A percentile compares a stretch with the other conserved stretches of the same genome.
Evolutionary conservation across 2,113 vertebrate species (phyloP).

Genomic region (Micromys minutus): DNA sequence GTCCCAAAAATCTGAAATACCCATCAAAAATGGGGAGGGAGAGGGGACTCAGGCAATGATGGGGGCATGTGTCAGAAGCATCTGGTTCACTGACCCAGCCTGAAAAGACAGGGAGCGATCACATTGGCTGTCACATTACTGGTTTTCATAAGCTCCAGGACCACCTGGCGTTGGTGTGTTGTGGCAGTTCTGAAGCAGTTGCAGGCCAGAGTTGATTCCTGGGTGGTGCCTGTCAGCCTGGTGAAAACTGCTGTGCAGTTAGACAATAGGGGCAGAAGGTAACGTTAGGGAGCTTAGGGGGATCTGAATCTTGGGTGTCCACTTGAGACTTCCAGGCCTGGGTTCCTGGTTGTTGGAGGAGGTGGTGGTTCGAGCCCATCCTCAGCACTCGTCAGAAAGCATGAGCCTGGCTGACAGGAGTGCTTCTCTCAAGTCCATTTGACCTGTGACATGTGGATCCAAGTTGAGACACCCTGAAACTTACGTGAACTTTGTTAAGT

Average conservation of each 20-base stretch:
- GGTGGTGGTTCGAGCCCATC: not conserved
- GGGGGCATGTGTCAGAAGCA: not conserved
- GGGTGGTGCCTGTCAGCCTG: not conserved
- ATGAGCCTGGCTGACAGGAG: not conserved
- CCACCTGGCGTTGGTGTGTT: not conserved
- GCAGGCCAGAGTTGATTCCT: not conserved
- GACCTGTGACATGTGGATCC: not conserved
- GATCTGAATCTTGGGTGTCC: not conserved
- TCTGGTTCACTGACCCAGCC: not conserved
- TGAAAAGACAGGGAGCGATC: not conserved
- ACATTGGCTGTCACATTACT: not conserved
- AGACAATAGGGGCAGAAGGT: not conserved
- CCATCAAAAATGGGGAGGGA: not conserved
- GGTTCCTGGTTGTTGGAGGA: not conserved
- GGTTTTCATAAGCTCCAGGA: not conserved
- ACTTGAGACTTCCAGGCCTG: not conserved
- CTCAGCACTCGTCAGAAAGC: not conserved
- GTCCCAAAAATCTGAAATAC: not conserved
- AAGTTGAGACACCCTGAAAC: not conserved
- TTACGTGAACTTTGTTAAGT: not conserved
- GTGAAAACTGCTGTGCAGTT: not conserved
- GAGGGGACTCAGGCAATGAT: not conserved
- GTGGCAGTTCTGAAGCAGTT: not conserved
- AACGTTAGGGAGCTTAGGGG: not conserved
- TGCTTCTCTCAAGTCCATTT: not conserved